phyloP scores from a whole-genome alignment of 2,797 vertebrate species.

The Nasua narica region DNA sequence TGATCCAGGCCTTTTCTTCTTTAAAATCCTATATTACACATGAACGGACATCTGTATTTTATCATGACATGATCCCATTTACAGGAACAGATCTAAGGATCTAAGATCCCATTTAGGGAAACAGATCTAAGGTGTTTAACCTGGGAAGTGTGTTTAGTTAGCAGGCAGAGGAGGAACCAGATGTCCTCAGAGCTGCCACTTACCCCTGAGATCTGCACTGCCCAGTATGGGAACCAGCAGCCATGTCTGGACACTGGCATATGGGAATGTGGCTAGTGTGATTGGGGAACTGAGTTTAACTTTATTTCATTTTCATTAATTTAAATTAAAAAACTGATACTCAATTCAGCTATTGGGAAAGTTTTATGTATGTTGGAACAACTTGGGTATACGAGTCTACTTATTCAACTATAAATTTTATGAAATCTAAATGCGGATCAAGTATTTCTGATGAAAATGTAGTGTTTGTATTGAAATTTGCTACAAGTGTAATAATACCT shows the following conservation, averaged over 20 bases:
- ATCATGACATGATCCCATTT: not conserved
- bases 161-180: not conserved
- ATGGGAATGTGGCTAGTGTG: not conserved
- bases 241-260: not conserved
- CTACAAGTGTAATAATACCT: not conserved
- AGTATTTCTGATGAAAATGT: not conserved
- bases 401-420: not conserved
- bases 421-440: not conserved
- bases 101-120: no score
- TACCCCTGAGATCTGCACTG: not conserved
- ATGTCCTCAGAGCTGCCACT: not conserved
- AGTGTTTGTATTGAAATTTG: not conserved
- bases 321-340: conserved; percentile 2
- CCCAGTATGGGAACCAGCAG: not conserved
- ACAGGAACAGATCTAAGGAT: not conserved
- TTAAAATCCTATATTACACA: not conserved
- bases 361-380: not conserved
- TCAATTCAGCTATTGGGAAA: not conserved
- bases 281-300: not conserved
- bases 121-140: not conserved
- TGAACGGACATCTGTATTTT: not conserved
- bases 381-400: not conserved
- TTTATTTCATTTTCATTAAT: not conserved
- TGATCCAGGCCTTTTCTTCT: not conserved
- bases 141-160: not conserved